Evolutionary conservation across 92 coral and sea anemone genomes (phyloP).

Genomic region (Plumapathes pennacea): DNA sequence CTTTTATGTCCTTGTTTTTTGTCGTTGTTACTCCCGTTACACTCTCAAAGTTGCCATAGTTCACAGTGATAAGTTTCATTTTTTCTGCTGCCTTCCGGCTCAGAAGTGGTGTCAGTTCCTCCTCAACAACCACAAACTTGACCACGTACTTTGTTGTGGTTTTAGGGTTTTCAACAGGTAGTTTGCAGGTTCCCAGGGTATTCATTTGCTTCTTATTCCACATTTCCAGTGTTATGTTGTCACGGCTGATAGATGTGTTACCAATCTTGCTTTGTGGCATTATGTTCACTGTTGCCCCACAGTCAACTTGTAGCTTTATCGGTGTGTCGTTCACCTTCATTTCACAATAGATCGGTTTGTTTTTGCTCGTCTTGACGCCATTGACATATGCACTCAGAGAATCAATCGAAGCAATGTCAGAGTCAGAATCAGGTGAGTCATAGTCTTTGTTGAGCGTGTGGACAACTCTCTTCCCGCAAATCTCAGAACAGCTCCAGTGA

Average conservation of each 20-base stretch:
- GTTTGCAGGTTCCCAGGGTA: conserved; percentile 10
- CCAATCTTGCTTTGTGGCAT: conserved; percentile 21
- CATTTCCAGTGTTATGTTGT: conserved; percentile 27
- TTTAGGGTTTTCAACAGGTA: conserved; percentile 12
- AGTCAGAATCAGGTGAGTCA: too few species aligned
- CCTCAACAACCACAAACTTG: conserved; percentile 27
- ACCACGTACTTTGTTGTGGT: conserved; percentile 16
- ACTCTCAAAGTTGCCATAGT: conserved; percentile 26
- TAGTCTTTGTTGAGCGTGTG: too few species aligned
- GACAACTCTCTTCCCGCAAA: too few species aligned
- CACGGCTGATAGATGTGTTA: conserved; percentile 1
- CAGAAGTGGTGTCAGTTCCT: conserved; percentile 14
- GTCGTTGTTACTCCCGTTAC: conserved; percentile 17
- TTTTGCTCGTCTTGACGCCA: too few species aligned
- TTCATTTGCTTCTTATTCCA: conserved; percentile 16
- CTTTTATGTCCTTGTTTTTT: not conserved
- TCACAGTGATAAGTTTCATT: conserved; percentile 28
- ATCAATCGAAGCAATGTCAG: too few species aligned
- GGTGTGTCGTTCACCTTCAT: conserved; percentile 1
- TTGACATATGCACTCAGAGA: too few species aligned
- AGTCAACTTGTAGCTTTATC: conserved; percentile 12
- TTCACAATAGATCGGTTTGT: too few species aligned
- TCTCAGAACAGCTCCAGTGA: too few species aligned
- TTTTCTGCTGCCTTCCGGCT: conserved; percentile 35
- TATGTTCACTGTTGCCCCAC: conserved; percentile 13